Conservation (phyloP, 2,888 invertebrate species). For the Nomada ruficornis region DNA sequence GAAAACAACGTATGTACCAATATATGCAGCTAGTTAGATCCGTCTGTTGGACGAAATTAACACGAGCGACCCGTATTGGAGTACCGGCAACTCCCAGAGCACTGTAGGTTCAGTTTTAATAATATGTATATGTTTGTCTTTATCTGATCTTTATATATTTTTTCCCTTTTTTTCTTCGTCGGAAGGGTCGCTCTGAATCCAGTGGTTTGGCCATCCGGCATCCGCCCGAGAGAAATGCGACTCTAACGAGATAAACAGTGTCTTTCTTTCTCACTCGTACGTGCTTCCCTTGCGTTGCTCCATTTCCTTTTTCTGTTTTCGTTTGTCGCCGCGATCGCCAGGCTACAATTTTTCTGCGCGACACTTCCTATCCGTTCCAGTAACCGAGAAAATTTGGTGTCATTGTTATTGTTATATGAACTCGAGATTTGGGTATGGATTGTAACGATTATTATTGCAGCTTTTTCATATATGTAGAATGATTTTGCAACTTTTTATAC, state of each 20-base stretch:
- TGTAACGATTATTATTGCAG: not conserved
- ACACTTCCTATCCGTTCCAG: not conserved
- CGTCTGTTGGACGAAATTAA: slow-evolving; percentile 2
- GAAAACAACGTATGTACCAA: not conserved
- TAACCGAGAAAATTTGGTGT: not conserved
- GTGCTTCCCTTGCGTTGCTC: not conserved
- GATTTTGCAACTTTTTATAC: not conserved
- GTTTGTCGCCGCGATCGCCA: slow-evolving; percentile 1
- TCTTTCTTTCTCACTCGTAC: slow-evolving; percentile 45
- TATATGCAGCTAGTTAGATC: not conserved
- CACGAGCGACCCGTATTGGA: not conserved
- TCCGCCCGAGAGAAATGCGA: slow-evolving; percentile 57
- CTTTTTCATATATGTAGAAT: not conserved
- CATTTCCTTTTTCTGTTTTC: slow-evolving; percentile 12
- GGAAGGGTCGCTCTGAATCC: slow-evolving; percentile 39
- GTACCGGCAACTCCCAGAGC: not conserved
- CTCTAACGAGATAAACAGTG: slow-evolving; percentile 58
- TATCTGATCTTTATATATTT: not conserved
- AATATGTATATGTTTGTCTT: not conserved
- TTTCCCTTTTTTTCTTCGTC: slow-evolving; percentile 38
- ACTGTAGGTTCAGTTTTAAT: slow-evolving; percentile 5
- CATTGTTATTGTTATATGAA: not conserved
- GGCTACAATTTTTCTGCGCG: slow-evolving; percentile 18
- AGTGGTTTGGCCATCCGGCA: slow-evolving; percentile 52
- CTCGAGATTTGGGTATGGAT: not conserved